Evolutionary conservation across 2,888 invertebrate genomes (phyloP), one percentile per base, ranked within the genome.

Genomic region (Palloptera scutellata): DNA sequence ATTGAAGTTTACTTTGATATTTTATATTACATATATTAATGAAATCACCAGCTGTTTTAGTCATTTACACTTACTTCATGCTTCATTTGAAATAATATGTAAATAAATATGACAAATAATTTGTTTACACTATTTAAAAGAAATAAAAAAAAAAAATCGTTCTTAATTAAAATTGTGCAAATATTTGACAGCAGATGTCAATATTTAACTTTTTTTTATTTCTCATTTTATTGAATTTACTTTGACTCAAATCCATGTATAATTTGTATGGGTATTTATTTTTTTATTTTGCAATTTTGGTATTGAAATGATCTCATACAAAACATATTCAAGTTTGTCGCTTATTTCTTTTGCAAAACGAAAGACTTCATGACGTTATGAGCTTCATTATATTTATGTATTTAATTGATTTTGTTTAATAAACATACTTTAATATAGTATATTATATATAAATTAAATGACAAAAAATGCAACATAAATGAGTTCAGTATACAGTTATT

Each of bases 291-390:
- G 30, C 30, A 30, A 15, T 51, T 61, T 61, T 61, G 61, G 52
- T 61, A 10, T 52, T 53, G 19, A 42, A 61, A 11, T 61, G 53
- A 61, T 61, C 42, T 61, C 61, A 61, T 61, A 48, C 63, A 43
- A 6, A 63, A 54, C 54, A 17, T n/a, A 54, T 17, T 15, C 30
- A 30, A 30, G 30, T 4, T 17, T 53, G n/a, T 40, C 42, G 54
- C 17, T 45, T 20, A 9, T 13, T 17, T 43, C 13, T 62, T n/a
- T 43, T n/a, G 12, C 62, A 43, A 53, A 63, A 55, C 63, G 42
- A 63, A 63, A 63, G 63, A 63, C 63, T 63, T 63, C 54, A 55
- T 30, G 30, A 30, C 30, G 30, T 30, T 30, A 30, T 30, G 30
- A 30, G 6, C 30, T 30, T 30, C 2, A 30, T 30, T 30, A 30